Conservation (phyloP, 2,113 vertebrate species). For the Ancistrus triradiatus region DNA sequence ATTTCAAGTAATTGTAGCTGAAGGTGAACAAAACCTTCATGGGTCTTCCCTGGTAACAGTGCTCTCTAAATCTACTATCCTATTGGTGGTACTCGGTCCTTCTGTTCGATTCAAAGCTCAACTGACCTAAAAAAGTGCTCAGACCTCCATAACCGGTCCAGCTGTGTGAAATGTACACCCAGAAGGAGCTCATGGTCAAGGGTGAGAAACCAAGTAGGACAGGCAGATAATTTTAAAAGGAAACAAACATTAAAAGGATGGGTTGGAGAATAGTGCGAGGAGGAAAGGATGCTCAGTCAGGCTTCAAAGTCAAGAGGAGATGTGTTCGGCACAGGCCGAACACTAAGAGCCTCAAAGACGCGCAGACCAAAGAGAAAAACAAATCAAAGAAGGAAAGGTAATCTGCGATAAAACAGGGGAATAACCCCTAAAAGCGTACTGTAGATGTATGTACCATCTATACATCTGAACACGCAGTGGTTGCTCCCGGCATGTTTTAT, state of each 20-base stretch:
- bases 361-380: too few species aligned
- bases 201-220: slow-evolving; percentile 49
- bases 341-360: neutral
- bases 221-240: slow-evolving; percentile 42
- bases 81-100: too few species aligned
- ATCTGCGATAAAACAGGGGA: slow-evolving; percentile 14
- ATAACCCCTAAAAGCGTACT: neutral
- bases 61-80: too few species aligned
- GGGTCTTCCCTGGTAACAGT: too few species aligned
- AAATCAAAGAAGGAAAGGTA: slow-evolving; percentile 29
- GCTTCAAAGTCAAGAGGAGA: slow-evolving; percentile 35
- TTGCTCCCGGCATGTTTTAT: neutral
- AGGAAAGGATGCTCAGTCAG: slow-evolving; percentile 19
- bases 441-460: neutral
- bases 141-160: slow-evolving; percentile 25
- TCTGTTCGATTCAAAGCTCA: too few species aligned
- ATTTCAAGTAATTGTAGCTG: too few species aligned
- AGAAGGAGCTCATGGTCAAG: slow-evolving; percentile 38
- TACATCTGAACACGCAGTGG: neutral
- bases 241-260: slow-evolving; percentile 36
- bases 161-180: slow-evolving; percentile 37
- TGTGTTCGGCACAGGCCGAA: neutral
- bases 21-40: too few species aligned
- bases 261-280: neutral
- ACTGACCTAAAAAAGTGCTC: slow-evolving; percentile 40